Evolutionary conservation across 1,140 invertebrate genomes (phyloP).

Genomic region (Glossosoma conforme): DNA sequence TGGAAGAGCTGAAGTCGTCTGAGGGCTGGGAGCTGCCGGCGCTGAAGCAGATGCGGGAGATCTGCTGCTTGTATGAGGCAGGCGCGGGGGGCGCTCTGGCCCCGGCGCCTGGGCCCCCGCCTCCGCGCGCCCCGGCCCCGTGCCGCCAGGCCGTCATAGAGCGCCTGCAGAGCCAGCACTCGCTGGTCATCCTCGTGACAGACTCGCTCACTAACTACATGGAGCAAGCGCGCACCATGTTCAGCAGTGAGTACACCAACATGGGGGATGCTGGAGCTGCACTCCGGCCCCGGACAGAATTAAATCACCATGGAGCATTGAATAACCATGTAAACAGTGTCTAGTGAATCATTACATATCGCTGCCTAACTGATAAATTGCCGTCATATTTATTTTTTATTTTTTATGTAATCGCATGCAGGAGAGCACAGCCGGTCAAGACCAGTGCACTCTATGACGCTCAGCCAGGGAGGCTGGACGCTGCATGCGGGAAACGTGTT

Average conservation of each 20-base stretch:
- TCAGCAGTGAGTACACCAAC: conserved; percentile 51
- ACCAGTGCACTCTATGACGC: no score
- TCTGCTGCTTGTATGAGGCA: conserved; percentile 90
- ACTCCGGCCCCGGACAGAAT: no score
- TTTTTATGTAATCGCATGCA: no score
- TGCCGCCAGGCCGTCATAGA: conserved; percentile 81
- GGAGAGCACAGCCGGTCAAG: no score
- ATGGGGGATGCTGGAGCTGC: no score
- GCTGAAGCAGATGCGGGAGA: conserved; percentile 92
- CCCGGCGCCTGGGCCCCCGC: conserved; percentile 35
- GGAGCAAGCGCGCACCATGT: conserved; percentile 72
- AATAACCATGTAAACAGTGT: no score
- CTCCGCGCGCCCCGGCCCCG: conserved; percentile 58
- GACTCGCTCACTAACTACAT: conserved; percentile 91
- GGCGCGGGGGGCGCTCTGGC: conserved; percentile 63
- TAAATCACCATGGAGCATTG: no score
- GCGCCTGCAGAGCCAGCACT: conserved; percentile 85
- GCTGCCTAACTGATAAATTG: no score
- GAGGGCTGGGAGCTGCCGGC: conserved; percentile 92
- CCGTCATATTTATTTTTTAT: no score
- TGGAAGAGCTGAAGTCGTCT: conserved; percentile 85
- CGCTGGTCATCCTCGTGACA: conserved; percentile 88
- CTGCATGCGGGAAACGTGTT: no score
- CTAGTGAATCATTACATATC: no score
- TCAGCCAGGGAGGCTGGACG: no score